Conservation (phyloP, 2,113 vertebrate species). For the Myiopsitta monachus region DNA sequence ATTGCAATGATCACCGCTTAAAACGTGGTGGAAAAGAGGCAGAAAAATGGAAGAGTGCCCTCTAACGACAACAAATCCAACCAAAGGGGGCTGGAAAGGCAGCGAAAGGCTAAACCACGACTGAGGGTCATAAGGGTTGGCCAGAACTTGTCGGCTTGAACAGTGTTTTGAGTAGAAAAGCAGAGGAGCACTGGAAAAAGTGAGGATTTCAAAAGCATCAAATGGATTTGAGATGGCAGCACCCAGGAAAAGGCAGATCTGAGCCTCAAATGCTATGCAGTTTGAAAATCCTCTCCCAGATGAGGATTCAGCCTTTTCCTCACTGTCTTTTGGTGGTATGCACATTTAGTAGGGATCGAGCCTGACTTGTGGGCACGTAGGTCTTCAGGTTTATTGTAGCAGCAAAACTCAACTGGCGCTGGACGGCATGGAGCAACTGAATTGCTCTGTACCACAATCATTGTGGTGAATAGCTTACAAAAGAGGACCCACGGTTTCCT, state of each 20-base stretch:
- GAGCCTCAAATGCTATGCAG: background rate
- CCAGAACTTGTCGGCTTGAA: background rate
- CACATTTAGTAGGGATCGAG: background rate
- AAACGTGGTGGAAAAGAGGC: background rate
- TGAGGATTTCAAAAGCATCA: background rate
- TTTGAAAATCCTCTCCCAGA: background rate
- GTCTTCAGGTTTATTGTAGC: background rate
- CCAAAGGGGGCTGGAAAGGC: background rate
- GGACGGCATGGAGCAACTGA: background rate
- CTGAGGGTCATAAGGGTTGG: background rate
- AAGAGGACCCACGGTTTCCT: background rate
- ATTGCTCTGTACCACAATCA: background rate
- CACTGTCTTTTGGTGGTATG: fast-evolving
- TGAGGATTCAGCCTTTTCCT: background rate
- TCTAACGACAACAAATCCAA: background rate
- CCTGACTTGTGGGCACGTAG: background rate
- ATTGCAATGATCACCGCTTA: background rate
- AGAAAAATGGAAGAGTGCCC: constrained; percentile 25
- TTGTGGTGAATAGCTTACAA: background rate
- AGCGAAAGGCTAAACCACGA: fast-evolving
- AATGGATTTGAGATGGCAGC: background rate
- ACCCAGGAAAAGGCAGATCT: background rate
- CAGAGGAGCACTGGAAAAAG: background rate
- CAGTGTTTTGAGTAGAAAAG: background rate
- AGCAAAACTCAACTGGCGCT: background rate